Percentiles rank a stretch among this genome's conserved stretches.
Conservation (phyloP, 64 coral and sea anemone genomes). For the Actinia equina region DNA sequence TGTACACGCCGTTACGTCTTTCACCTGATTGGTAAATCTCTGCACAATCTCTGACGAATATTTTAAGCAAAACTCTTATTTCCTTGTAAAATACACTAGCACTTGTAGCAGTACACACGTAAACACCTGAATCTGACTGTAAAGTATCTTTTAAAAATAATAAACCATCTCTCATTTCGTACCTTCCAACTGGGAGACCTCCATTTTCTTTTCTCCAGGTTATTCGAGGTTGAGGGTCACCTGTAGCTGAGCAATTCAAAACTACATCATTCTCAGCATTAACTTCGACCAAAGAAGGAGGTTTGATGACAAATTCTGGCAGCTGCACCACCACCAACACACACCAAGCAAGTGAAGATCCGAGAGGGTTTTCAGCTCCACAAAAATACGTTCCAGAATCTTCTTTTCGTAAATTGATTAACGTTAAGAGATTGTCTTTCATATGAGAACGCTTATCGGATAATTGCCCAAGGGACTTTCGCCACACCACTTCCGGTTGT, state of each 20-base stretch:
- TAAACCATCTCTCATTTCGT: too few species aligned
- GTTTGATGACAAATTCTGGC: neutral
- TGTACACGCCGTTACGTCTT: too few species aligned
- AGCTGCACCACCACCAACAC: neutral
- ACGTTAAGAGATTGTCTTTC: neutral
- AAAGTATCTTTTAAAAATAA: too few species aligned
- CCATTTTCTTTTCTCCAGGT: too few species aligned
- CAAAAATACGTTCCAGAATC: conserved; percentile 30
- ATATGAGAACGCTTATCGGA: neutral
- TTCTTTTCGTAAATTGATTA: neutral
- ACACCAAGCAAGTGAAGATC: neutral
- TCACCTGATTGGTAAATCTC: too few species aligned
- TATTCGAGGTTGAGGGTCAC: neutral
- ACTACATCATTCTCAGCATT: too few species aligned
- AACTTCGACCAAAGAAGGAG: too few species aligned
- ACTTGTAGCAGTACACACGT: neutral
- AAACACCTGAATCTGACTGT: too few species aligned
- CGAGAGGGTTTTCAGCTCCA: conserved; percentile 14
- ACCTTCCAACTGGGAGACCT: too few species aligned
- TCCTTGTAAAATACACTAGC: too few species aligned
- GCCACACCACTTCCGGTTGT: conserved; percentile 39
- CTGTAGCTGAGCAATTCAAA: conserved; percentile 26
- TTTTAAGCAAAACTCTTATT: too few species aligned
- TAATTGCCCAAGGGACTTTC: neutral
- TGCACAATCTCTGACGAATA: too few species aligned